Evolutionary conservation across 1,140 invertebrate genomes (phyloP).

Genomic region (Drosophila auraria): DNA sequence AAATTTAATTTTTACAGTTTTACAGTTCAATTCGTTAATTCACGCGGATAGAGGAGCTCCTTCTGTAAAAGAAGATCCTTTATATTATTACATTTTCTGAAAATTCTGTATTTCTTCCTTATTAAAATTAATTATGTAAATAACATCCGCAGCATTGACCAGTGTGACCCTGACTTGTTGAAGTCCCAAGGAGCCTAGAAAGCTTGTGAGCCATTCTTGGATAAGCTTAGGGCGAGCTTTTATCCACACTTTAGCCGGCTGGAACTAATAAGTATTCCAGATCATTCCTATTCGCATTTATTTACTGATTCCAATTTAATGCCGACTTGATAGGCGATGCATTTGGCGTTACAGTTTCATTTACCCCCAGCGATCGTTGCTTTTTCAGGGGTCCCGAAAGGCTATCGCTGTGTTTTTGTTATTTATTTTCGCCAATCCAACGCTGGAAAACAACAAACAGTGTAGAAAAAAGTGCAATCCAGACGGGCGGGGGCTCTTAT

Average conservation of each 20-base stretch:
- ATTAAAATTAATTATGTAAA: neutral
- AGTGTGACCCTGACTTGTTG: neutral
- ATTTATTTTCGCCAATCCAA: conserved; percentile 31
- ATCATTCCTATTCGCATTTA: conserved; percentile 5
- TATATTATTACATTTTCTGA: no score
- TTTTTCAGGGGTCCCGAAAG: conserved; percentile 26
- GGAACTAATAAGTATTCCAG: conserved; percentile 8
- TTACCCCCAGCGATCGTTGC: conserved; percentile 50
- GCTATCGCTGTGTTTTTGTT: conserved; percentile 57
- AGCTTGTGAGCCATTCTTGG: neutral
- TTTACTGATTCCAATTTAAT: neutral
- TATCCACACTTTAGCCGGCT: neutral
- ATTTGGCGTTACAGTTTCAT: conserved; percentile 26
- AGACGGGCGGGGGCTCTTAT: conserved; percentile 29
- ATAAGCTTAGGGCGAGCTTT: conserved; percentile 2
- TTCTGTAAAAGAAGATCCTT: no score
- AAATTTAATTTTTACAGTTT: no score
- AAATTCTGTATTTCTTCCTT: no score
- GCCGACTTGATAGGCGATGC: conserved; percentile 12
- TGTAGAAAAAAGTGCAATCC: conserved; percentile 11
- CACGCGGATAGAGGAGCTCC: no score
- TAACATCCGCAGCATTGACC: neutral
- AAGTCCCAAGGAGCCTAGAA: neutral
- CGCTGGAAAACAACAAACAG: conserved; percentile 32
- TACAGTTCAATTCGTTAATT: no score